Base-by-base conservation (phyloP, 2,113 vertebrate genomes). In the Prionailurus viverrinus region DNA sequence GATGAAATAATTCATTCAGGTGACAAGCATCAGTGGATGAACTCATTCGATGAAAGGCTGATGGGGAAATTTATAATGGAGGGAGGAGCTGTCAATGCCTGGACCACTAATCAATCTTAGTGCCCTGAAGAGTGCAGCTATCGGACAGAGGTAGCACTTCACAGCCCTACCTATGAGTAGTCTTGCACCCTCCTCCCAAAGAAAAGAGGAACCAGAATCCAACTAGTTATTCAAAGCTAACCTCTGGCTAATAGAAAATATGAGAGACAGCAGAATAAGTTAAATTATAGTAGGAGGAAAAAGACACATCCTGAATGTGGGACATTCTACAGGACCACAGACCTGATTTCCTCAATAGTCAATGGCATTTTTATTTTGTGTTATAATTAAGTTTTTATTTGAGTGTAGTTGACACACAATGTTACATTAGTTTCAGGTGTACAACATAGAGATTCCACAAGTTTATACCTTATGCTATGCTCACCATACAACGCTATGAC, bases 1-100 rank as follows among this genome's bases (percentile, higher is more conserved):
- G 63, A 85, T 89, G 86, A 95, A 96, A 81, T 68, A 76, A 91
- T 45, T 94, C 66, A 94, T 45, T 66, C 13, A 31, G 58, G 69
- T 89, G 73, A 89, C 63, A 93, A 94, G 86, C 68, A 73, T 79
- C 71, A 91, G 71, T 51, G 63, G 65, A 74, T 93, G 76, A 91
- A 83, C 21, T 95, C 68, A 86, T 55, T 51, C 9, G 16, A 79
- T 53, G 51, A 84, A 91, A 93, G 73, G 51, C 0, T 78, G 83
- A 61, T 16, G 61, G 41, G 83, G 58, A 89, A 91, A 88, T 65
- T 79, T 45, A 80, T 33, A 90, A 29, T 25, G 39, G 63, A 84
- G 61, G 63, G 8, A 33, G 71, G 68, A 79, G 23, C 27, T 71
- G 45, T 82, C 91, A 81, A 48, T 45, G 65, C 31, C 13, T 41